Percentiles rank a stretch among this genome's conserved stretches.
Evolutionary conservation across 2,888 invertebrate genomes (phyloP).

Genomic region (Nudaria mundana): DNA sequence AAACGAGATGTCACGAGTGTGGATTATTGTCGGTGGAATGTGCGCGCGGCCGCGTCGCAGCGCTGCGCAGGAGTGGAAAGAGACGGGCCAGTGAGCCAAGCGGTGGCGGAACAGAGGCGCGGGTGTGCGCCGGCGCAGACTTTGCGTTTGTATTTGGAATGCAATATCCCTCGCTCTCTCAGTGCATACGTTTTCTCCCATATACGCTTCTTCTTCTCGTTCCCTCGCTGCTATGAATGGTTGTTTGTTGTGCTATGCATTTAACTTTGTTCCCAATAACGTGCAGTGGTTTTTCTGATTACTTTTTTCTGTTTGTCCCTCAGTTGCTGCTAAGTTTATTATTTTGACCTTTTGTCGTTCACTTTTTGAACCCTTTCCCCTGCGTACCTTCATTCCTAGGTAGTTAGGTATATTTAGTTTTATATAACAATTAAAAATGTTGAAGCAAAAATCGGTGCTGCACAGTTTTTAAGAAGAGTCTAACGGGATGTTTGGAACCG

Average conservation of each 20-base stretch:
- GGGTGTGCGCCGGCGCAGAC: slow-evolving; percentile 28
- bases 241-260: slow-evolving; percentile 53
- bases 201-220: slow-evolving; percentile 50
- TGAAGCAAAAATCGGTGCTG: no score
- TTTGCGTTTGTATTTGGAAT: slow-evolving; percentile 59
- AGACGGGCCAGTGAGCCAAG: not conserved
- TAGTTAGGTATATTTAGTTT: slow-evolving; percentile 6
- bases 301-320: slow-evolving; percentile 44
- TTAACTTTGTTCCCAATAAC: slow-evolving; percentile 59
- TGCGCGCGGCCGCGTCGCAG: slow-evolving; percentile 31
- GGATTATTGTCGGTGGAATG: slow-evolving; percentile 15
- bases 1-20: slow-evolving; percentile 48
- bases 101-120: slow-evolving; percentile 30
- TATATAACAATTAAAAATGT: slow-evolving; percentile 17
- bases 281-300: slow-evolving; percentile 37
- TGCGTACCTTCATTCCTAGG: slow-evolving; percentile 14
- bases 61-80: slow-evolving; percentile 40
- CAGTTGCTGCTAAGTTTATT: slow-evolving; percentile 41
- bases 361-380: slow-evolving; percentile 15
- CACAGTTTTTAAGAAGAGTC: no score
- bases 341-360: slow-evolving; percentile 34
- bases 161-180: slow-evolving; percentile 77
- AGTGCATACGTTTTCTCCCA: slow-evolving; percentile 58
- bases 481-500: slow-evolving; percentile 41
- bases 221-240: slow-evolving; percentile 70